Conservation (phyloP, 1,140 invertebrate genomes). For the Chrysopa pallens region DNA sequence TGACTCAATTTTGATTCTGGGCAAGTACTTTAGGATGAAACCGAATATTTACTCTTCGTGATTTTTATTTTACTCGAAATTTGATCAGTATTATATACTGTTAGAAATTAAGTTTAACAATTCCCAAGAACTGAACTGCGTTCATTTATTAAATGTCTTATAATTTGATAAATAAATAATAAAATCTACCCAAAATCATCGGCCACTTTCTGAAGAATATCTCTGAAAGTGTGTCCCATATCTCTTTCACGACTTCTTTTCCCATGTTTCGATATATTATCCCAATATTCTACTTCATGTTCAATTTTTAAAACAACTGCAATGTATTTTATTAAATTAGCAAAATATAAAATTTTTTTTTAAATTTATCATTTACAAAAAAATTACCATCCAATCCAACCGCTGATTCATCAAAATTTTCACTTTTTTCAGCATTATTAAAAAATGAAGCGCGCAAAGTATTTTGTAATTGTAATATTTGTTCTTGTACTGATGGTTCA, state of each 20-base stretch:
- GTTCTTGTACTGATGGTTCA: not conserved
- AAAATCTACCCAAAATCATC: conserved; percentile 1
- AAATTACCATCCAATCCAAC: not conserved
- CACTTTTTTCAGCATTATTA: not conserved
- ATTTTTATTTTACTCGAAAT: too few relatives aligned
- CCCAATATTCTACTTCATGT: not conserved
- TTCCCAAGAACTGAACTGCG: too few relatives aligned
- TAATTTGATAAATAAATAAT: not conserved
- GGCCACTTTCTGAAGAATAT: conserved; percentile 3
- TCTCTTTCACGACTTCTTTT: not conserved
- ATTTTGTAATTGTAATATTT: not conserved
- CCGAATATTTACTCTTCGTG: too few relatives aligned
- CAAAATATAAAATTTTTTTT: not conserved
- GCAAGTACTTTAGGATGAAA: too few relatives aligned
- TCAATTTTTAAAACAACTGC: not conserved
- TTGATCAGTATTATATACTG: too few relatives aligned
- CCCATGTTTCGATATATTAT: not conserved
- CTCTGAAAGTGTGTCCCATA: conserved; percentile 1
- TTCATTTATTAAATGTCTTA: too few relatives aligned
- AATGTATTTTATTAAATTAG: not conserved
- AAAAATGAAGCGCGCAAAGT: not conserved
- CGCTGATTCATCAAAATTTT: too few relatives aligned
- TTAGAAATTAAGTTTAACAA: too few relatives aligned
- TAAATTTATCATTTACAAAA: not conserved
- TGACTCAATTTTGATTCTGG: too few relatives aligned